These are phyloP conservation scores for Syrphus vitripennis DNA, from an alignment of 2,888 invertebrate species.

Conservation along the genomic window DNA sequence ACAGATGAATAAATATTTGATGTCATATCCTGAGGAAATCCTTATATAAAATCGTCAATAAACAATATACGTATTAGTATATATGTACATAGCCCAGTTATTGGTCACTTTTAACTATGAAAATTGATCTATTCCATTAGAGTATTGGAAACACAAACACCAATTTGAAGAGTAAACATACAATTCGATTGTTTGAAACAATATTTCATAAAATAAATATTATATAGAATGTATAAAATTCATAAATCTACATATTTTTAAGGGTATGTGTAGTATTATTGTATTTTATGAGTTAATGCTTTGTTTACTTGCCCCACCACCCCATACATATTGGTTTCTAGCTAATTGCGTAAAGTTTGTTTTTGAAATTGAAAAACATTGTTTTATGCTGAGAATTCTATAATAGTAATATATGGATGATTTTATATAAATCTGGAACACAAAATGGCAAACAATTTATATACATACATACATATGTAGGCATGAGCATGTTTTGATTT, in stretches of 20 bases:
- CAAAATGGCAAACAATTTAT: no score
- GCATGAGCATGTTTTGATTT: no score
- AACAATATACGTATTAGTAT: conserved; percentile 12
- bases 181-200: neutral
- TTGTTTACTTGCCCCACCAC: neutral
- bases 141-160: conserved; percentile 32
- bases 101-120: conserved; percentile 15
- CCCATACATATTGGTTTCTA: neutral
- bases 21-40: conserved; percentile 13
- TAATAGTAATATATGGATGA: neutral
- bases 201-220: neutral
- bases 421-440: neutral
- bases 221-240: neutral
- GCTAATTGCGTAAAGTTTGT: conserved; percentile 35
- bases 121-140: conserved; percentile 52
- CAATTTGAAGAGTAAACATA: conserved; percentile 44
- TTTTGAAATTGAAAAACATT: conserved; percentile 9
- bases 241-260: neutral
- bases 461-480: no score
- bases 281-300: neutral
- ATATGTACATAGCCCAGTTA: neutral
- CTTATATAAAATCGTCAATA: conserved; percentile 24
- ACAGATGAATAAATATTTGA: conserved; percentile 36
- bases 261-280: neutral
- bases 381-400: neutral